These are phyloP conservation scores for Mohoua ochrocephala DNA, from an alignment of 2,113 vertebrate genomes.

Conservation along the genomic window DNA sequence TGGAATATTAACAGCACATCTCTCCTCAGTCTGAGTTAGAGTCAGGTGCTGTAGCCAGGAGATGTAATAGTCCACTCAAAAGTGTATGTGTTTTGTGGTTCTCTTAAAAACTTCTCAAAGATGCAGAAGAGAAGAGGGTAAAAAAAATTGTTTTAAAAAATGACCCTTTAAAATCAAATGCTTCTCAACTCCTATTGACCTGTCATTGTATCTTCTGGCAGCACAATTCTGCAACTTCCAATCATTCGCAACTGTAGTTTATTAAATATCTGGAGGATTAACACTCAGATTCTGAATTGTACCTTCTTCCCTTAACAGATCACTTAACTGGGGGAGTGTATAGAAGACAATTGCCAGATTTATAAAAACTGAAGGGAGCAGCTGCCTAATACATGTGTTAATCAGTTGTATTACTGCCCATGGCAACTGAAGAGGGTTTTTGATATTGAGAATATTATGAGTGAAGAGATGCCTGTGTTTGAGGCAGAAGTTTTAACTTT, in stretches of 20 bases:
- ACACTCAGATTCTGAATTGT: not conserved
- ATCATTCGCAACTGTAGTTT: not conserved
- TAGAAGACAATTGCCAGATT: not conserved
- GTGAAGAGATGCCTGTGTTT: not conserved
- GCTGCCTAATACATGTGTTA: not conserved
- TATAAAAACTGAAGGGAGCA: not conserved
- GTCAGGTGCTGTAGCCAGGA: not conserved
- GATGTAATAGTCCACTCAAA: not conserved
- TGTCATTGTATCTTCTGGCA: not conserved
- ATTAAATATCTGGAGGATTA: not conserved
- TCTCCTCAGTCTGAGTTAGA: not conserved
- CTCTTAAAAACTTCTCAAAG: not conserved
- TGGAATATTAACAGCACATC: not conserved
- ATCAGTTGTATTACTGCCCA: not conserved
- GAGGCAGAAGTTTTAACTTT: not conserved
- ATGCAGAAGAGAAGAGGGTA: not conserved
- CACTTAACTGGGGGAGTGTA: not conserved
- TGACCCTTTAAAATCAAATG: not conserved
- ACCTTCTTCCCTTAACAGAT: not conserved
- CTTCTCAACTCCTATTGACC: not conserved
- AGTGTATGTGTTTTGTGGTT: not conserved
- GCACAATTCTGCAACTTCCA: not conserved
- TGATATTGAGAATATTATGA: not conserved
- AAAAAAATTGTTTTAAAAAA: not conserved
- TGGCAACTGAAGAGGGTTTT: not conserved